Evolutionary conservation across 2,888 invertebrate genomes (phyloP), one percentile per base, ranked within the genome.

Genomic region (Syrista parreyssii): DNA sequence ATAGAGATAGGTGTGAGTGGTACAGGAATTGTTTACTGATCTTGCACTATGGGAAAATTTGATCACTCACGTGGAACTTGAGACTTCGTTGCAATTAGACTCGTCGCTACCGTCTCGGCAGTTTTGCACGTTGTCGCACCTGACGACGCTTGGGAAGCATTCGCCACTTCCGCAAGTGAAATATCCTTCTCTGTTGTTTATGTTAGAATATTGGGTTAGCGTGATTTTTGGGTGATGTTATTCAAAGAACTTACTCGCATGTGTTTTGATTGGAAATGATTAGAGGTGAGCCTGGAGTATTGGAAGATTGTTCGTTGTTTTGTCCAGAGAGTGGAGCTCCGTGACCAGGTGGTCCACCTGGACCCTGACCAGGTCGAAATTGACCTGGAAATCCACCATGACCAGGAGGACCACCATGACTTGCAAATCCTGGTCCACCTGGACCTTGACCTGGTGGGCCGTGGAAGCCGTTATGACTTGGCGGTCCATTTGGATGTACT

Each of bases 51-150:
- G 23, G 9, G 9, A 23, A 9, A 15, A 55, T 55, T 34, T 23
- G 0, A 55, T 0, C 9, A 55, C 40, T 55, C 6, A 55, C 40
- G 31, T 71, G 71, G 9, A 71, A 1, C 6, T 9, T 33, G 11
- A 3, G 32, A 31, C 35, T 40, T 31, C 23, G 4, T 12, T 6
- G 73, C 81, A 85, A 69, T 74, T 68, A 3, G 9, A 11, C 74
- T 82, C 83, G 76, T 86, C 86, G 73, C 81, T 86, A 3, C 73
- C 76, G 79, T 85, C 84, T 11, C 68, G 76, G 74, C 85, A 86
- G 69, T 86, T 80, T 69, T 30, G 36, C 68, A 76, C 77, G 33
- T 78, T 75, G 77, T 85, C 80, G 78, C 86, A 83, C 77, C 77
- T 82, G 31, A 75, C 78, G 6, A 77, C 77, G 36, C n/a, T 74